Conservation (phyloP, 2,797 vertebrate genomes). For the Arrhamphus sclerolepis region DNA sequence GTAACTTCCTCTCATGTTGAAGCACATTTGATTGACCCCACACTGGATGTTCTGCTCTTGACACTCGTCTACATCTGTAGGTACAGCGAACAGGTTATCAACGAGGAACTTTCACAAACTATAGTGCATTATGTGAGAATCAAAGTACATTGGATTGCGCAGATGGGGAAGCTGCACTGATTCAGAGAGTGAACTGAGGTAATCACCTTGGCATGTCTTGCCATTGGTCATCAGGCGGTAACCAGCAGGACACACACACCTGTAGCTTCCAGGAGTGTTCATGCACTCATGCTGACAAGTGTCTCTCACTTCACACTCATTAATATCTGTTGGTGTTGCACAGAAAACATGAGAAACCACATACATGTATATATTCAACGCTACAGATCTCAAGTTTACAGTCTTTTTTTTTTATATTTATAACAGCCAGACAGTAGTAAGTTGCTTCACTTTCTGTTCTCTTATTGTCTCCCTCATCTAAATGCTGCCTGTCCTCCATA, state of each 20-base stretch:
- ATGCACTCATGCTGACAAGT: conserved; percentile 94
- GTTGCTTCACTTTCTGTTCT: conserved; percentile 1
- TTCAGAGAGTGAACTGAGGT: background rate
- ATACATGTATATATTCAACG: background rate
- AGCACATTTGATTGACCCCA: conserved; percentile 92
- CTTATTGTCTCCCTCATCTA: conserved; percentile 33
- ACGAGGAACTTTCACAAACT: background rate
- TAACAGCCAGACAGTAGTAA: background rate
- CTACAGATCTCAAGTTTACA: background rate
- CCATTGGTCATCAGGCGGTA: conserved; percentile 91
- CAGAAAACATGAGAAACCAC: background rate
- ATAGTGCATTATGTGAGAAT: too few species aligned
- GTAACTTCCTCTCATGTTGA: conserved; percentile 96
- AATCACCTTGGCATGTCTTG: conserved; percentile 94
- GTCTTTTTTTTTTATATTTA: background rate
- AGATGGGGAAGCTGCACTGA: background rate
- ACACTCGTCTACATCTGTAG: conserved; percentile 92
- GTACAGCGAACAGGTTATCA: conserved; percentile 6
- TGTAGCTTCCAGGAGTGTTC: conserved; percentile 92
- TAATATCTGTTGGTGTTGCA: conserved; percentile 84
- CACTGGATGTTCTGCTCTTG: conserved; percentile 90
- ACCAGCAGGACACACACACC: conserved; percentile 89
- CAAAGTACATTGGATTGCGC: background rate
- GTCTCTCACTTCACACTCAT: conserved; percentile 92
- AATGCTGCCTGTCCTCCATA: conserved; percentile 74